Evolutionary conservation across 2,113 vertebrate genomes (phyloP), one percentile per base, ranked within the genome.

Genomic region (Pyxicephalus adspersus): DNA sequence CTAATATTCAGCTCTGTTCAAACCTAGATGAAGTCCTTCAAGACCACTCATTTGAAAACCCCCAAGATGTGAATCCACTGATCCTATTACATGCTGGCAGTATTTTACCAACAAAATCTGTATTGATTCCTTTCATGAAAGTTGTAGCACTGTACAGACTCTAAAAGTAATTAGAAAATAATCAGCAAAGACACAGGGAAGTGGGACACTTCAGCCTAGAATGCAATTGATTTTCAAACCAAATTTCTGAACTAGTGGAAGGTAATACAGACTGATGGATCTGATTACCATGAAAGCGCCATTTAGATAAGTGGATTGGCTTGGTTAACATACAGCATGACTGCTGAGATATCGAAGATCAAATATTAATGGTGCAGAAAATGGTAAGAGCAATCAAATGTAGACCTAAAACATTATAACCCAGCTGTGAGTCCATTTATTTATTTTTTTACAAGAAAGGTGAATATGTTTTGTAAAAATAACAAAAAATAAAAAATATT

Each of bases 111-210:
- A 68, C 64, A 79, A 60, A 79, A 81, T 81, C 80, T 74, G 51
- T 75, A 81, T 81, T 75, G 70, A 81, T 81, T 81, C 58, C 9
- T 73, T 81, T 45, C 80, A 45, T 75, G 71, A 75, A 66, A 74
- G 58, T 75, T 66, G 61, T 26, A 58, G 52, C 80, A 66, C 23
- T 74, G 61, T 65, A 45, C 70, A 58, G 61, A 81, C 20, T 50
- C 80, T 64, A 28, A 74, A 81, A 75, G 80, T 74, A 73, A 81
- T 81, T 75, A 81, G 74, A 57, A 81, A 81, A 81, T 77, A 81
- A 75, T 66, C 71, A 81, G 31, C 80, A 17, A 23, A 75, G 63
- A 67, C 51, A 58, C 28, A 45, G 18, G n/a, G 50, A 71, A 64
- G 38, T 52, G 38, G 51, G 22, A 71, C 58, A 73, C 79, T 81